Base-by-base conservation (phyloP, 2,888 invertebrate species). In the Caradrina kadenii region DNA sequence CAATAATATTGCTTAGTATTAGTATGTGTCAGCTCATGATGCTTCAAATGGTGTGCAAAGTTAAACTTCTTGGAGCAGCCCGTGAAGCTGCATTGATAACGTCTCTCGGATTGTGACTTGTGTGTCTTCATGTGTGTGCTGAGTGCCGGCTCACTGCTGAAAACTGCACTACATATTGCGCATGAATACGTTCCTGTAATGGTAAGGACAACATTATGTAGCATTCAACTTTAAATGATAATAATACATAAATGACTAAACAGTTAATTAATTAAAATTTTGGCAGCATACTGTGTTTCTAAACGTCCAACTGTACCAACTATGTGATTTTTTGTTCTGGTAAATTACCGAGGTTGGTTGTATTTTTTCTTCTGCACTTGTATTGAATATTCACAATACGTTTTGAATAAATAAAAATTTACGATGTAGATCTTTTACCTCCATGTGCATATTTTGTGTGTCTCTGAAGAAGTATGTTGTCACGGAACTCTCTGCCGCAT, bases 361-460 rank as follows among this genome's bases (percentile, higher is more conserved):
- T 13, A 13, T 13, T 39, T 13, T 2, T 13, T 45, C 11, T 45
- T 45, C 42, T 15, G 15, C 42, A 45, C 45, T 5, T 17, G 17
- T 0, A 15, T 45, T 45, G 4, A 45, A 45, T 45, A 45, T 15
- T 4, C 1, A 45, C 5, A 13, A 15, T 45, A 17, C 4, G 17
- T 15, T 15, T 17, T 4, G 5, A 15, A 45, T 45, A 17, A 45
- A 45, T 45, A 1, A 45, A 45, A 17, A 6, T 2, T 1, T 10
- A 42, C 10, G 1, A 15, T 42, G 10, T 8, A 8, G 8, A 8
- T 5, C 17, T 49, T 11, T 70, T 84, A 95, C 96, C 96, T 88
- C 91, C 93, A 80, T 96, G 96, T 55, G 95, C 93, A 90, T 96
- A 95, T 81, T 93, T 92, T 2, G 90, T 87, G 69, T 96, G 96